Conservation (phyloP, 92 coral and sea anemone genomes). For the Heliopora coerulea region DNA sequence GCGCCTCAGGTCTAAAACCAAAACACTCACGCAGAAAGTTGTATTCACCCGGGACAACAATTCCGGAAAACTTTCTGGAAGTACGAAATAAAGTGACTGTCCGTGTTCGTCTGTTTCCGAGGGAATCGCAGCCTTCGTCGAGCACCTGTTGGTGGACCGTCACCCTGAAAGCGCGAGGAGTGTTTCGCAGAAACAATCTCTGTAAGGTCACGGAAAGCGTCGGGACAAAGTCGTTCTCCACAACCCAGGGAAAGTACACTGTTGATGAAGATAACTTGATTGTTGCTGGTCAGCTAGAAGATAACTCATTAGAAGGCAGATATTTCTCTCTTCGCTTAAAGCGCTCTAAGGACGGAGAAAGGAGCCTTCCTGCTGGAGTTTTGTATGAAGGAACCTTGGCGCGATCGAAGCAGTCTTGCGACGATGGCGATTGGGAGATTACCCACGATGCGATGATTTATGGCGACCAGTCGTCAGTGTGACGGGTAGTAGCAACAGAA, state of each 20-base stretch:
- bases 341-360: neutral
- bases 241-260: slow-evolving; percentile 13
- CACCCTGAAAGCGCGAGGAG: slow-evolving; percentile 12
- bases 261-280: slow-evolving; percentile 27
- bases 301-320: slow-evolving; percentile 14
- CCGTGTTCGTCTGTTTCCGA: slow-evolving; percentile 28
- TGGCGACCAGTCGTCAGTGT: slow-evolving; percentile 13
- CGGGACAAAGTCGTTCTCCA: slow-evolving; percentile 28
- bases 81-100: slow-evolving; percentile 20
- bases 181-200: slow-evolving; percentile 18
- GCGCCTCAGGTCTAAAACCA: slow-evolving; percentile 35
- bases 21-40: slow-evolving; percentile 9
- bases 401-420: neutral
- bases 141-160: slow-evolving; percentile 43
- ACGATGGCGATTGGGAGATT: slow-evolving; percentile 21
- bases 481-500: neutral
- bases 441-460: slow-evolving; percentile 34
- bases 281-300: slow-evolving; percentile 20
- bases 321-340: slow-evolving; percentile 26
- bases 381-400: slow-evolving; percentile 31
- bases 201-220: slow-evolving; percentile 33
- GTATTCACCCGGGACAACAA: neutral
- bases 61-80: slow-evolving; percentile 2
- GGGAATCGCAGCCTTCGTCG: slow-evolving; percentile 37
- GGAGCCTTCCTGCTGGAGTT: neutral